Conservation (phyloP, 2,797 vertebrate genomes). For the Chloroceryle amazona region DNA sequence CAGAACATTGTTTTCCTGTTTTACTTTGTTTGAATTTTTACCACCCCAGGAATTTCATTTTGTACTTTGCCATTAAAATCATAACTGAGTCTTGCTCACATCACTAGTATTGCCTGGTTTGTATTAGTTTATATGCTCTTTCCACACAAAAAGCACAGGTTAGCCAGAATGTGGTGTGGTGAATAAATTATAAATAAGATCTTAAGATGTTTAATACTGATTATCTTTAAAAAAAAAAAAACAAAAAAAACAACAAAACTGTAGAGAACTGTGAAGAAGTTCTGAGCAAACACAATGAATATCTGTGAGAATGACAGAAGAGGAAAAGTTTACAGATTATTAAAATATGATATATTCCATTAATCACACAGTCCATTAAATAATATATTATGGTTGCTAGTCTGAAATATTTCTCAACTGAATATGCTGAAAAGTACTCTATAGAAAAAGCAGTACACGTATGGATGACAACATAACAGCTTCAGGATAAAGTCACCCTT, state of each 20-base stretch:
- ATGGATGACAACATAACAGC: neutral
- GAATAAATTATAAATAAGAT: neutral
- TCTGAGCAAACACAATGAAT: neutral
- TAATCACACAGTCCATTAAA: constrained; percentile 51
- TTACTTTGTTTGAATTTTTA: neutral
- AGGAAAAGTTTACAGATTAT: constrained; percentile 5
- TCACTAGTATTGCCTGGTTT: neutral
- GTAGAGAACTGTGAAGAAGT: neutral
- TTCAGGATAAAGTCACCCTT: constrained; percentile 21
- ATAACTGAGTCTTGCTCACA: neutral
- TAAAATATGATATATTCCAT: constrained; percentile 46
- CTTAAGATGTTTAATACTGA: neutral
- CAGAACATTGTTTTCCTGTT: rapidly evolving
- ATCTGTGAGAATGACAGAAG: neutral
- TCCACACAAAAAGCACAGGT: neutral
- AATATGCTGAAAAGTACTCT: constrained; percentile 1
- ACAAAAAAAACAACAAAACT: neutral
- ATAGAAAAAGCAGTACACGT: neutral
- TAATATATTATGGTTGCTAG: constrained; percentile 54
- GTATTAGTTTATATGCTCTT: neutral
- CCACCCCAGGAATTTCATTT: neutral
- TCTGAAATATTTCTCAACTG: constrained; percentile 22
- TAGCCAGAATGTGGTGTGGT: neutral
- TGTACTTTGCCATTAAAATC: neutral
- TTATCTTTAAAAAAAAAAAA: neutral